phyloP scores from a whole-genome alignment of 2,888 invertebrate genomes.

The Digitonthophagus gazella region DNA sequence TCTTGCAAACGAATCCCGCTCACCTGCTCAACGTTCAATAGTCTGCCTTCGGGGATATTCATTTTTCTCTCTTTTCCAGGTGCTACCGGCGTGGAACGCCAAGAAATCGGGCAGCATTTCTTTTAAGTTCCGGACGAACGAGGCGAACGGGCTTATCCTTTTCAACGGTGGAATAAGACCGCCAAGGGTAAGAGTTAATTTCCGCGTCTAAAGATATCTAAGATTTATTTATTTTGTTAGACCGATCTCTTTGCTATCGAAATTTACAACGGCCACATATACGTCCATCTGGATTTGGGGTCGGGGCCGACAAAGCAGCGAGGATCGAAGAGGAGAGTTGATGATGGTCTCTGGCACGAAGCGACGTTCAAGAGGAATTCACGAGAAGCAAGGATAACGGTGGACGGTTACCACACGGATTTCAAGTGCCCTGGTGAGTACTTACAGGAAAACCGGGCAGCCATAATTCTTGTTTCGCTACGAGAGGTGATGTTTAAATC shows the following conservation, averaged over 20 bases:
- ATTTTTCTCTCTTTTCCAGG: constrained; percentile 54
- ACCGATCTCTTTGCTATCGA: constrained; percentile 93
- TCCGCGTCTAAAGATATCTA: neutral
- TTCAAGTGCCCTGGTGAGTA: constrained; percentile 77
- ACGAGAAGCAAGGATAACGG: constrained; percentile 82
- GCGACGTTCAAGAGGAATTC: constrained; percentile 80
- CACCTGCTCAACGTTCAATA: neutral
- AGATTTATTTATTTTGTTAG: constrained; percentile 50
- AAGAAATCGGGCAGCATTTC: constrained; percentile 86
- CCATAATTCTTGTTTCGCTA: neutral
- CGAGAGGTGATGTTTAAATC: neutral
- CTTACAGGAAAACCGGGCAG: neutral
- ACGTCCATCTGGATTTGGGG: constrained; percentile 88
- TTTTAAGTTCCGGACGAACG: constrained; percentile 93
- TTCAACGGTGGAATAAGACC: constrained; percentile 84
- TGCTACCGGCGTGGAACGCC: constrained; percentile 88
- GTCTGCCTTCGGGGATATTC: neutral
- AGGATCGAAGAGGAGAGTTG: constrained; percentile 77
- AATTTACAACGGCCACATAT: constrained; percentile 89
- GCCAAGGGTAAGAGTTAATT: constrained; percentile 62
- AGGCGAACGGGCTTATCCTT: constrained; percentile 90
- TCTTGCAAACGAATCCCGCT: neutral
- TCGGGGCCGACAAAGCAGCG: constrained; percentile 85
- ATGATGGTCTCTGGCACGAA: constrained; percentile 93
- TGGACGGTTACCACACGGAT: constrained; percentile 84